Percentiles rank a stretch among this genome's conserved stretches.
phyloP scores from a whole-genome alignment of 2,797 vertebrate species.

The Macropus fuliginosus region DNA sequence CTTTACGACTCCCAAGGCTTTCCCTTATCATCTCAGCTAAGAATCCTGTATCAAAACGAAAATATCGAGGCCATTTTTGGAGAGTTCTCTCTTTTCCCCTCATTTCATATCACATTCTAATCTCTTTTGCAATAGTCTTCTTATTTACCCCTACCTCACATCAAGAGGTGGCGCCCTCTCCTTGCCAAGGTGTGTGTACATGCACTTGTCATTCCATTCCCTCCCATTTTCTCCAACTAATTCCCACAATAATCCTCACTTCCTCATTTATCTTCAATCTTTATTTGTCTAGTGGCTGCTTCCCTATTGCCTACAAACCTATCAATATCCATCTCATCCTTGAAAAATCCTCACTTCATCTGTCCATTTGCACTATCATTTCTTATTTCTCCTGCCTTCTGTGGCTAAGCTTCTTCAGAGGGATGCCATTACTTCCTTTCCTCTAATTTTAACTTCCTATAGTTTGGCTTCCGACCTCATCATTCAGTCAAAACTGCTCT shows the following conservation, averaged over 20 bases:
- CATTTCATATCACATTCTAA: neutral
- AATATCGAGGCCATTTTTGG: neutral
- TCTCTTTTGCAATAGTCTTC: neutral
- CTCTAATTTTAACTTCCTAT: neutral
- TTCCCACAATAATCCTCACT: neutral
- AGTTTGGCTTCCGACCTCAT: neutral
- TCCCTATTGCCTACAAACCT: neutral
- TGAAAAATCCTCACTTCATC: neutral
- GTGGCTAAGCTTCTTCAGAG: neutral
- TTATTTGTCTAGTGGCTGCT: neutral
- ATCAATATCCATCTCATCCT: neutral
- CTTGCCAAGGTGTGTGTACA: neutral
- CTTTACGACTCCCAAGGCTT: neutral
- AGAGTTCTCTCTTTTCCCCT: neutral
- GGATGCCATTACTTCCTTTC: neutral
- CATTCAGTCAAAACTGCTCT: neutral
- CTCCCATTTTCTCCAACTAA: neutral
- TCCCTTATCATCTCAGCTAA: neutral
- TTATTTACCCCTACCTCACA: neutral
- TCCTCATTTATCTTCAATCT: neutral
- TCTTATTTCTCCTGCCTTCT: neutral
- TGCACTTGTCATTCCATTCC: neutral
- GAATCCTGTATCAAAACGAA: neutral
- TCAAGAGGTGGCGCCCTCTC: neutral
- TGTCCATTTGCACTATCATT: neutral